These are phyloP conservation scores for Drosophila ananassae DNA, from an alignment of 1,140 invertebrate genomes.

Conservation along the genomic window DNA sequence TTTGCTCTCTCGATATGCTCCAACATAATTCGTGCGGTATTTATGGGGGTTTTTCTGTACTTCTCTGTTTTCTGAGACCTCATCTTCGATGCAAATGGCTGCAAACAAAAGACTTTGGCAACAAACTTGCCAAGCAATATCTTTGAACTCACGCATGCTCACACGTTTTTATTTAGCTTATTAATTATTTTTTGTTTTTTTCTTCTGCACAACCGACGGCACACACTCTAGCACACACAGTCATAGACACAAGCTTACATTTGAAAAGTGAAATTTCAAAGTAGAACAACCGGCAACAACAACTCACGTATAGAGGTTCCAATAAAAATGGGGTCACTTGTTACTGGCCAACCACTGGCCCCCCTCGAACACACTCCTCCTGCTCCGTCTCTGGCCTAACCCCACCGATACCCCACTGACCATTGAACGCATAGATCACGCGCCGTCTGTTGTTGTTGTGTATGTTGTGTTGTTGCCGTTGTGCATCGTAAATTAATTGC, in stretches of 20 bases:
- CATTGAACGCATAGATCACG: conserved; percentile 66
- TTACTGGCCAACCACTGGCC: conserved; percentile 55
- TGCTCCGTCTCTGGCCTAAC: background rate
- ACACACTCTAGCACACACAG: conserved; percentile 13
- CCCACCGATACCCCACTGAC: conserved; percentile 9
- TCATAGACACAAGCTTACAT: conserved; percentile 31
- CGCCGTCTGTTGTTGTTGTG: conserved; percentile 50
- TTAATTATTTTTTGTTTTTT: conserved; percentile 60
- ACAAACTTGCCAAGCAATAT: conserved; percentile 43
- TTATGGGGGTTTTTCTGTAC: conserved; percentile 22
- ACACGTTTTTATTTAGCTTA: conserved; percentile 65
- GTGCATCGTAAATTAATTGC: conserved; percentile 76
- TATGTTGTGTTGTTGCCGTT: conserved; percentile 37
- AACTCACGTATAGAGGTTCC: conserved; percentile 65
- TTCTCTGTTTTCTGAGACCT: conserved; percentile 1
- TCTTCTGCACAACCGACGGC: conserved; percentile 6
- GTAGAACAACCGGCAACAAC: conserved; percentile 65
- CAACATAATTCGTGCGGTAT: conserved; percentile 51
- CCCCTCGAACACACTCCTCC: conserved; percentile 2
- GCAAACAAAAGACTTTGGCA: conserved; percentile 57
- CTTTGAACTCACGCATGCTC: conserved; percentile 39
- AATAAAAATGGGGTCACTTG: conserved; percentile 79
- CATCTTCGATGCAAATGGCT: conserved; percentile 13
- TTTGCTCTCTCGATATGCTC: conserved; percentile 50
- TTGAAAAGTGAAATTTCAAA: conserved; percentile 81